These are phyloP conservation scores for Tylochromis polylepis DNA, from an alignment of 2,113 vertebrate genomes.

Conservation along the genomic window DNA sequence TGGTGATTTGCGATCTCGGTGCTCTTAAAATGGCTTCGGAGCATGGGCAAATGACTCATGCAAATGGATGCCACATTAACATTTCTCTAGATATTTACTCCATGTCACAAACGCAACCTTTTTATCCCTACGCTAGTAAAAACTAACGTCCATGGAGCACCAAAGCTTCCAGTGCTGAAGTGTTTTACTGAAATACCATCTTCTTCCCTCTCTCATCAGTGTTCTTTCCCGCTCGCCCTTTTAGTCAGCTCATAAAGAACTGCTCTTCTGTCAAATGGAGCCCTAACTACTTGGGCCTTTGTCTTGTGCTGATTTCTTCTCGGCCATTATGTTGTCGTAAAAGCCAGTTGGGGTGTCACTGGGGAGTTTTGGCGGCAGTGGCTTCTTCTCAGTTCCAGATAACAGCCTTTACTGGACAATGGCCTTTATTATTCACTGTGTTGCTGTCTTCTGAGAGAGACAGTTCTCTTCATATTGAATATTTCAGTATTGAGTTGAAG, in stretches of 20 bases:
- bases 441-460: neutral
- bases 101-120: neutral
- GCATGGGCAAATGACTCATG: conserved; percentile 49
- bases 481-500: neutral
- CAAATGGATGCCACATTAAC: conserved; percentile 65
- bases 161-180: neutral
- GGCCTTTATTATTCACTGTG: neutral
- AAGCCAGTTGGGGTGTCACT: neutral
- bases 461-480: neutral
- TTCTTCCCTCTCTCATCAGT: neutral
- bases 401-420: neutral
- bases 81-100: conserved; percentile 54
- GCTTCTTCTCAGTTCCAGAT: neutral
- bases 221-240: neutral
- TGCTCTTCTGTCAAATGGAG: neutral
- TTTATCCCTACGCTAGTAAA: neutral
- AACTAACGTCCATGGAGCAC: neutral
- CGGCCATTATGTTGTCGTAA: neutral
- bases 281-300: neutral
- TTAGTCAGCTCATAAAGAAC: neutral
- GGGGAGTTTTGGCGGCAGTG: neutral
- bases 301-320: conserved; percentile 17
- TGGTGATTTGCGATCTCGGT: conserved; percentile 5
- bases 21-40: conserved; percentile 65
- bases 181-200: neutral